Evolutionary conservation across 2,113 vertebrate species (phyloP), one percentile per base, ranked within the genome.

Genomic region (Maccullochella peelii): DNA sequence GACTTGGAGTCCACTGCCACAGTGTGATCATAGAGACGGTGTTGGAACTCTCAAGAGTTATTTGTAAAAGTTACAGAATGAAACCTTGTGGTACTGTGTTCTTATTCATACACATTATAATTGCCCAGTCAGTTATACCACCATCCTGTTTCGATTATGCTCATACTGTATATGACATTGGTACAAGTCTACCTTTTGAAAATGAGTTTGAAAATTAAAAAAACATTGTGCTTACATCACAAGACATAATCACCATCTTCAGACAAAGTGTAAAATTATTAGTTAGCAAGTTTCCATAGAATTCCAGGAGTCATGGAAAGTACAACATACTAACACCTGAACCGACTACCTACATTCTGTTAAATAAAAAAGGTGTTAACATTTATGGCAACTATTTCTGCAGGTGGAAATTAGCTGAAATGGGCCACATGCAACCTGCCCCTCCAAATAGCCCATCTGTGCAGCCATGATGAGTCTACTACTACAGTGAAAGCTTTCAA

Each of bases 1-100:
- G 90, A 49, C 79, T 42, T 16, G 91, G 91, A 6, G 84, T 71
- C 94, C 88, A 93, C 95, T 95, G 93, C 67, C 86, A 77, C 76
- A 52, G 55, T 80, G 25, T n/a, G 27, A 90, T 88, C 47, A 85
- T 6, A 86, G 55, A 90, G 65, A 92, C 62, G 44, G 44, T 21
- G 67, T 92, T 73, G 91, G 68, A 11, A 75, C 68, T 23, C 61
- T 10, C 15, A 25, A 6, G 27, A 25, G 8, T 21, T 59, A 65
- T 21, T 69, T 12, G 2, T 61, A 57, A 36, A 70, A 68, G 16
- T 18, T 65, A 15, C 23, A 54, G 18, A 76, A 20, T 33, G 5
- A 67, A 73, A 38, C 6, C n/a, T 44, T 72, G 4, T 40, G 2
- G 8, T 5, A 21, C 1, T 14, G 12, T n/a, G 9, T n/a, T 33